Base-by-base conservation (phyloP, 2,113 vertebrate genomes). In the Anthoscopus minutus region DNA sequence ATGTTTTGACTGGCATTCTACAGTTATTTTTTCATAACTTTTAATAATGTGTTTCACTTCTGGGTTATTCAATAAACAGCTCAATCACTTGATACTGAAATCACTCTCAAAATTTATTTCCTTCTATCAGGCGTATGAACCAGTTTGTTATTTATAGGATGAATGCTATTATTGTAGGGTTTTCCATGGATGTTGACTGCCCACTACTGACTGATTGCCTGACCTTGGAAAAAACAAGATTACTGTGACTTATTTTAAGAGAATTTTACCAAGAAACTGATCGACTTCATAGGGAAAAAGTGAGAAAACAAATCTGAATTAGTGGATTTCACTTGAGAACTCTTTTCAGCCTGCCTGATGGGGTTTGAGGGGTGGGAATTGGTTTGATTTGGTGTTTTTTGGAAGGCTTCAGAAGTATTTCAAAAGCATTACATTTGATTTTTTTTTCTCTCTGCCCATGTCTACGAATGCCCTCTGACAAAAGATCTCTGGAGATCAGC, bases 1-100 rank as follows among this genome's bases (percentile, higher is more conserved):
- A 15, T 86, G 81, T 94, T 96, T 94, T 85, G 85, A 76, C 66
- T 94, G 93, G 81, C 89, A 85, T 72, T 80, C 58, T 80, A 4
- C 45, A 70, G 57, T 89, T 92, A 89, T 72, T 95, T 92, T 93
- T 91, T 92, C 70, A 77, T 94, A 93, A 94, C 73, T 97, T 97
- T 89, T 95, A 95, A 92, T 91, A 93, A 79, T 28, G 45, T 87
- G 53, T 77, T 95, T 94, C 74, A 73, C 74, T 92, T 89, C 81
- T 76, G 73, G 33, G 82, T 94, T 76, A 70, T 77, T 69, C 58
- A 91, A 88, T 89, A 94, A 96, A 92, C 62, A 78, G 77, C 79
- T 95, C 89, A 77, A 93, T 70, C 73, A 92, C 78, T 81, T 71
- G 72, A 89, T 86, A 71, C 77, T 82, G 78, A 92, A 94, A 89